phyloP scores from a whole-genome alignment of 2,888 invertebrate genomes.

The Pardosa pseudoannulata region DNA sequence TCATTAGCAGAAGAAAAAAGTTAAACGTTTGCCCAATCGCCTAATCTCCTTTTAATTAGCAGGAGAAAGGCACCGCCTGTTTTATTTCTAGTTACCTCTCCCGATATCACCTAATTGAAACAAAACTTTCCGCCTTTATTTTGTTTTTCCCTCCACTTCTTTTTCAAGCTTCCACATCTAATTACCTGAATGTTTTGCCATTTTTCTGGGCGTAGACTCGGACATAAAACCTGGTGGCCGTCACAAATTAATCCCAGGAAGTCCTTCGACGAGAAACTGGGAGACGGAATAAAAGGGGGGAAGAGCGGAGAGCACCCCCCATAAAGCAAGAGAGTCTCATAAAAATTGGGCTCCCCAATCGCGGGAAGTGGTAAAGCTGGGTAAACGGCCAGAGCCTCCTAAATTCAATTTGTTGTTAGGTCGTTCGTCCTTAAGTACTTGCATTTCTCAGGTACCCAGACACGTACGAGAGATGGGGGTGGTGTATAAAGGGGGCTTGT shows the following conservation, averaged over 20 bases:
- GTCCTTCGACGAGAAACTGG: not conserved
- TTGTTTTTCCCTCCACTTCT: no score
- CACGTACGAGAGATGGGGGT: slow-evolving; percentile 7
- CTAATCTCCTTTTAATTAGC: not conserved
- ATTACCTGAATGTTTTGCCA: slow-evolving; percentile 3
- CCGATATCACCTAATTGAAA: not conserved
- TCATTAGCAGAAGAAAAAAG: no score
- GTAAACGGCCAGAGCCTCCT: slow-evolving; percentile 48
- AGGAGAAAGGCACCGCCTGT: not conserved
- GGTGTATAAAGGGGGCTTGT: not conserved
- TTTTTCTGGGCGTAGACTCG: not conserved
- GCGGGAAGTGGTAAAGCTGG: slow-evolving; percentile 25
- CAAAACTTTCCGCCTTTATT: not conserved
- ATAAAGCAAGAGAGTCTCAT: slow-evolving; percentile 34
- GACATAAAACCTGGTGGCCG: slow-evolving; percentile 2
- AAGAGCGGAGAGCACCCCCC: not conserved
- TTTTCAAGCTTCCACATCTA: not conserved
- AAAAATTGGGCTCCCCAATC: slow-evolving; percentile 58
- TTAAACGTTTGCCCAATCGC: not conserved
- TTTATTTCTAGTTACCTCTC: not conserved
- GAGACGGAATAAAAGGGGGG: no score
- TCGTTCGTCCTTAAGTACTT: slow-evolving; percentile 70
- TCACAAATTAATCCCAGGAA: slow-evolving; percentile 4
- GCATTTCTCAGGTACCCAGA: slow-evolving; percentile 59
- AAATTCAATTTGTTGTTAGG: slow-evolving; percentile 69